Percentiles rank a stretch among this genome's conserved stretches.
Conservation (phyloP, 1,140 invertebrate species). For the Rhopalosiphum maidis region DNA sequence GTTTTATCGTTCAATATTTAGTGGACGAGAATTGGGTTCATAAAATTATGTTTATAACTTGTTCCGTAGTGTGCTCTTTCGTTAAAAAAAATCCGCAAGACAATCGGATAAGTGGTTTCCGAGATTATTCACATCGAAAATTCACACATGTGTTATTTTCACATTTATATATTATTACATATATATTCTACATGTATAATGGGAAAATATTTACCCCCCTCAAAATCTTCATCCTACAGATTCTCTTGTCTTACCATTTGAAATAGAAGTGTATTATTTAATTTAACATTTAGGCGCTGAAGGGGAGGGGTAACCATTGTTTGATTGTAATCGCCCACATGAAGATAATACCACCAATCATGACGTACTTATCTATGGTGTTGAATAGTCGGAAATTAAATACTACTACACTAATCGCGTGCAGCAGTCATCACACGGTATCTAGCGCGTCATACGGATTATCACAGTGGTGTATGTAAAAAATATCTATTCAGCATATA, state of each 20-base stretch:
- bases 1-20: no score
- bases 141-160: no score
- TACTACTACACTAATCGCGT: background rate
- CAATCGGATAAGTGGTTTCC: no score
- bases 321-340: background rate
- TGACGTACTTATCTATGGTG: background rate
- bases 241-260: background rate
- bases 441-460: background rate
- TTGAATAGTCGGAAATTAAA: background rate
- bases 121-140: no score
- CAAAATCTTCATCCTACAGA: background rate
- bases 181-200: background rate
- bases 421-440: background rate
- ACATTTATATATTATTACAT: no score
- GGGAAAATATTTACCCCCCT: background rate
- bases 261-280: background rate
- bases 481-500: no score
- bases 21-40: no score
- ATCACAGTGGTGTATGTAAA: no score
- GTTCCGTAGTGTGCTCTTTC: no score
- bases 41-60: no score
- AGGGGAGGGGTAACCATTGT: background rate
- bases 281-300: background rate
- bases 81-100: no score
- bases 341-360: background rate